Evolutionary conservation across 2,888 invertebrate genomes (phyloP).

Genomic region (Merodon equestris): DNA sequence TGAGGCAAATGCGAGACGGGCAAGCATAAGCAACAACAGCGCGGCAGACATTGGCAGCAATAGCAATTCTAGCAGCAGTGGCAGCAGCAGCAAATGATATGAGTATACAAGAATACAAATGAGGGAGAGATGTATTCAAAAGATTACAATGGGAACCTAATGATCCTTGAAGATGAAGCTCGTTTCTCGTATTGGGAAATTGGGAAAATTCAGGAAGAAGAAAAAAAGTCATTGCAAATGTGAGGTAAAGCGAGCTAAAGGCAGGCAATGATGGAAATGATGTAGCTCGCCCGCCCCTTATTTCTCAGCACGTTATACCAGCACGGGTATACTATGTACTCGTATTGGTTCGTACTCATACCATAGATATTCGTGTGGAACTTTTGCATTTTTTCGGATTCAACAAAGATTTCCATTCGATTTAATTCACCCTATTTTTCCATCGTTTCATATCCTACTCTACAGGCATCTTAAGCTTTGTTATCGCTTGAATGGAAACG

Average conservation of each 20-base stretch:
- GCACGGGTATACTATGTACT: not conserved
- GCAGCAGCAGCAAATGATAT: slow-evolving; percentile 64
- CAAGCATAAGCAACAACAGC: slow-evolving; percentile 56
- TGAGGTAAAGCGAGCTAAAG: no score
- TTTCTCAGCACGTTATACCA: no score
- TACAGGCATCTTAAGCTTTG: slow-evolving; percentile 33
- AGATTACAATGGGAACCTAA: slow-evolving; percentile 69
- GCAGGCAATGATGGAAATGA: no score
- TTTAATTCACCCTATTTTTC: slow-evolving; percentile 40
- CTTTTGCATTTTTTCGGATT: slow-evolving; percentile 51
- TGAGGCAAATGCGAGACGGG: slow-evolving; percentile 36
- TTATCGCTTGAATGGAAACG: slow-evolving; percentile 45
- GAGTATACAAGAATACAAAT: slow-evolving; percentile 69
- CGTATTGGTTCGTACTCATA: not conserved
- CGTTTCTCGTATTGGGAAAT: slow-evolving; percentile 65
- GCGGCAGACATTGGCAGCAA: slow-evolving; percentile 55
- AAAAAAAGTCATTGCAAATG: slow-evolving; percentile 29
- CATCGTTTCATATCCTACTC: slow-evolving; percentile 24
- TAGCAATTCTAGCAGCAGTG: slow-evolving; percentile 41
- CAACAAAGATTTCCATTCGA: slow-evolving; percentile 53
- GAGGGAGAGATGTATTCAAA: slow-evolving; percentile 69
- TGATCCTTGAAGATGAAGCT: slow-evolving; percentile 68
- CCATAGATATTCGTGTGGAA: slow-evolving; percentile 28
- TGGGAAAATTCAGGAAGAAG: slow-evolving; percentile 54
- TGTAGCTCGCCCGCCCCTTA: no score